Percentiles rank a stretch among this genome's conserved stretches.
These are phyloP conservation scores for Cataglyphis hispanica DNA, from an alignment of 1,140 invertebrate genomes.

Conservation along the genomic window DNA sequence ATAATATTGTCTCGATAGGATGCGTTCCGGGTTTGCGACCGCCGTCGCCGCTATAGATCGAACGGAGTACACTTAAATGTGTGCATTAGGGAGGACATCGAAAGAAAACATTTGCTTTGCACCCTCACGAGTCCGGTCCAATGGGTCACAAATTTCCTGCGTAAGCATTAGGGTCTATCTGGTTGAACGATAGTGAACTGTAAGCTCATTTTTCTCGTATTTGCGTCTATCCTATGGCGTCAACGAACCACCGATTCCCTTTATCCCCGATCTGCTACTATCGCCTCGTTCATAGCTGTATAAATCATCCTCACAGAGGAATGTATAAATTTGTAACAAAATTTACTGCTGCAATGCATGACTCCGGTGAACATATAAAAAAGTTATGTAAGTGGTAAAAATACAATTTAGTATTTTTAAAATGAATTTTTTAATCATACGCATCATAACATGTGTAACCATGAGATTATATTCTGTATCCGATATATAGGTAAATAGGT, in stretches of 20 bases:
- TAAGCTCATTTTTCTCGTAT: slow-evolving; percentile 65
- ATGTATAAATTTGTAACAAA: slow-evolving; percentile 14
- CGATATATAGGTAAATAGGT: neutral
- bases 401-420: neutral
- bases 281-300: slow-evolving; percentile 49
- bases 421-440: neutral
- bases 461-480: slow-evolving; percentile 14
- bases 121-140: slow-evolving; percentile 57
- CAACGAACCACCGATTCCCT: slow-evolving; percentile 54
- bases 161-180: slow-evolving; percentile 61
- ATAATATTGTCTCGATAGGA: slow-evolving; percentile 56
- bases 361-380: neutral
- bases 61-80: slow-evolving; percentile 46
- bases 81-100: slow-evolving; percentile 53
- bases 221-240: slow-evolving; percentile 56
- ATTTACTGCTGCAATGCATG: neutral
- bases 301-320: slow-evolving; percentile 55
- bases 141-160: slow-evolving; percentile 65
- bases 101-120: slow-evolving; percentile 71
- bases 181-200: slow-evolving; percentile 49
- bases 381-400: neutral
- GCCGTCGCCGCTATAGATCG: slow-evolving; percentile 22
- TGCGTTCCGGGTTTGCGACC: slow-evolving; percentile 40
- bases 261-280: slow-evolving; percentile 42
- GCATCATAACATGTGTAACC: too few relatives aligned